Base-by-base conservation (phyloP, 2,113 vertebrate species). In the Edolisoma coerulescens region DNA sequence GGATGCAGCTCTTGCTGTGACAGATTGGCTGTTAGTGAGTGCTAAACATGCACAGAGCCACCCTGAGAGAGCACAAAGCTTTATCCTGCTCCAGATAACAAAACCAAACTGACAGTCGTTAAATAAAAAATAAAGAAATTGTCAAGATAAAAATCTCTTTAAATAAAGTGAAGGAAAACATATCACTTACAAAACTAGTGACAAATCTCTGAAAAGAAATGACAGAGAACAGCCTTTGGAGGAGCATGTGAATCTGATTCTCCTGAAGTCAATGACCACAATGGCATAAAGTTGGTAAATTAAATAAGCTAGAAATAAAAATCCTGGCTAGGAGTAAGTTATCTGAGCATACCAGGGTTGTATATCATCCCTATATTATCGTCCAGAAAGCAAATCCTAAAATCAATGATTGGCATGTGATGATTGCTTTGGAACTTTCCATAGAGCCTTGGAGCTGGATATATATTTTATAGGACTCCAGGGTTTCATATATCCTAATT, bases 321-420 rank as follows among this genome's bases (percentile, higher is more conserved):
- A 28, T 68, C 59, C 89, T 97, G 95, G 69, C 92, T 94, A 77
- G 89, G 92, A 70, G 69, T 88, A 89, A 94, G 70, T 95, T 95
- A 87, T 37, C 9, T 33, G 64, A 88, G 67, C 85, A 73, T 44
- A 35, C 27, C 68, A 35, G 30, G 52, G 73, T 33, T 89, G 37
- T 77, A 42, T 82, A 86, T 96, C 91, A 84, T 81, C 49, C 79
- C 82, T 90, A 53, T 91, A 94, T 94, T 77, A 80, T 69, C 3
- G 64, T 73, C 84, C 96, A 59, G 92, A 96, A 95, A 94, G 96
- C 63, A 96, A 92, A 93, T 59, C 67, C 84, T 90, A 84, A 84
- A 95, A 90, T 93, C 81, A 86, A 44, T 84, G 89, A 89, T 19
- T 95, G 92, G 70, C 37, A 76, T 20, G 81, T 92, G 96, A 85